A percentile compares a stretch with the other conserved stretches of the same genome.
These are phyloP conservation scores for Lasioglossum oenotherae DNA, from an alignment of 2,888 invertebrate species.

Conservation along the genomic window DNA sequence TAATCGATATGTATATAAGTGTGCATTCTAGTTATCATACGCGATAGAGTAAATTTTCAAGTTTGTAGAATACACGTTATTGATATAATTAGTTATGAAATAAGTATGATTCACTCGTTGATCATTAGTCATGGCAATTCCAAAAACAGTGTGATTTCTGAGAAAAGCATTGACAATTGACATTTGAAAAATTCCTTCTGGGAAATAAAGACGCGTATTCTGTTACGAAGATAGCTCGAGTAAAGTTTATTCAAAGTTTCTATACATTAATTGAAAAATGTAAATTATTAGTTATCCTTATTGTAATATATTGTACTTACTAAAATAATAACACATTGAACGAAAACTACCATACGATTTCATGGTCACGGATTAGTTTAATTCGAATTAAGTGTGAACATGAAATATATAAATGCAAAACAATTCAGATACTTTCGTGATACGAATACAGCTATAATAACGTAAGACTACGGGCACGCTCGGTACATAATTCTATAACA, in stretches of 20 bases:
- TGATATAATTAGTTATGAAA: slow-evolving; percentile 19
- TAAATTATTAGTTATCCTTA: slow-evolving; percentile 23
- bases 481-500: slow-evolving; percentile 32
- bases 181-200: not conserved
- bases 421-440: slow-evolving; percentile 22
- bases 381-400: slow-evolving; percentile 31
- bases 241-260: slow-evolving; percentile 51
- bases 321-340: slow-evolving; percentile 21
- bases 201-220: not conserved
- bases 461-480: slow-evolving; percentile 19
- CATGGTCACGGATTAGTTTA: slow-evolving; percentile 11
- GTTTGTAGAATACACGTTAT: not conserved
- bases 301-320: slow-evolving; percentile 17
- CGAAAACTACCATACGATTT: not conserved
- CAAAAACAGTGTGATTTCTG: not conserved
- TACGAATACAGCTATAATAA: slow-evolving; percentile 30
- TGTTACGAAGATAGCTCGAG: slow-evolving; percentile 4
- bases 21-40: not conserved
- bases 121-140: not conserved
- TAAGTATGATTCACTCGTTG: not conserved
- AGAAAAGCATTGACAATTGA: not conserved
- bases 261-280: slow-evolving; percentile 38
- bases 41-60: not conserved
- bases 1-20: not conserved
- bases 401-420: slow-evolving; percentile 54